These are phyloP conservation scores for fruit fly (Drosophila melanogaster) DNA, from an alignment of 1,140 invertebrate species.

Conservation along the genomic window Release_6_plus_ISO1_MT NT_033779.5:10222501-10223000, in stretches of 20 bases:
- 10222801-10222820: too few species aligned
- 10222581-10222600: neutral
- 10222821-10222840: neutral
- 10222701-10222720: slow-evolving; percentile 4
- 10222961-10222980: neutral
- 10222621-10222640: neutral
- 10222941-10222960: too few species aligned
- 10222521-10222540: too few species aligned
- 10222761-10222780: too few species aligned
- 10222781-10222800: too few species aligned
- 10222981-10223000: neutral
- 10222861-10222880: neutral
- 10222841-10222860: slow-evolving; percentile 1
- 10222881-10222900: neutral
- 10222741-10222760: slow-evolving; percentile 12
- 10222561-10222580: too few species aligned
- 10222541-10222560: too few species aligned
- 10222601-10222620: neutral
- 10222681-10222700: neutral
- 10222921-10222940: too few species aligned
- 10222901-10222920: neutral
- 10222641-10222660: neutral
- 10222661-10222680: neutral
- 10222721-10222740: neutral
- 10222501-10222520: neutral